Base-by-base conservation (phyloP, 2,797 vertebrate species). In the Botia almorhae region DNA sequence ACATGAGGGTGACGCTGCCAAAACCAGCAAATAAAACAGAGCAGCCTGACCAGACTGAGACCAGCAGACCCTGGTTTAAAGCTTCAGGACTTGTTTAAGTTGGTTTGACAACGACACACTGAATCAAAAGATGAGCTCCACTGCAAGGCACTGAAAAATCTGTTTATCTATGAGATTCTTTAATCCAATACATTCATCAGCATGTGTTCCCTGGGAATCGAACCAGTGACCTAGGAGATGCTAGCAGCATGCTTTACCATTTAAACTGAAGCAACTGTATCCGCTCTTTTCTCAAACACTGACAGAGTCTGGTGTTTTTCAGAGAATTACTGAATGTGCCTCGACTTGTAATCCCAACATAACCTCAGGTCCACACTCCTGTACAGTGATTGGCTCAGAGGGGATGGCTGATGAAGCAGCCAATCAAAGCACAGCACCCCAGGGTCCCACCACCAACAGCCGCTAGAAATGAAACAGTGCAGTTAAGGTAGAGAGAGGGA, bases 341-440 rank as follows among this genome's bases (percentile, higher is more conserved):
- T 84, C 76, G 79, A 88, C 92, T 77, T 82, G 93, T 33, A 50
- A 53, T 67, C 89, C 83, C 82, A 82, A 0, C 88, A 88, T 81
- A 69, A 69, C 0, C n/a, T n/a, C n/a, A n/a, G 5, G 71, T 65
- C 63, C 56, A 70, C 50, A 84, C 76, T 78, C 81, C 82, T 72
- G 68, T 0, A 0, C 84, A 58, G 55, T 87, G 88, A 93, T 92
- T 93, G 82, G 93, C 80, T 72, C 74, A 67, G 51, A 51, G 17
- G 7, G 33, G 2, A 65, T 80, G 80, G 79, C 43, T 82, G 58
- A 68, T 46, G 83, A 23, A 61, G 78, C 82, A 70, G 53, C 70
- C 23, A 85, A 76, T 76, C 64, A 76, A 33, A 58, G 46, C 16
- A 16, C 75, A 58, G 74, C 21, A 36, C 74, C 74, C 17, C 64